Conservation (phyloP, 1,140 invertebrate species). For the Drosophila kanapiae region DNA sequence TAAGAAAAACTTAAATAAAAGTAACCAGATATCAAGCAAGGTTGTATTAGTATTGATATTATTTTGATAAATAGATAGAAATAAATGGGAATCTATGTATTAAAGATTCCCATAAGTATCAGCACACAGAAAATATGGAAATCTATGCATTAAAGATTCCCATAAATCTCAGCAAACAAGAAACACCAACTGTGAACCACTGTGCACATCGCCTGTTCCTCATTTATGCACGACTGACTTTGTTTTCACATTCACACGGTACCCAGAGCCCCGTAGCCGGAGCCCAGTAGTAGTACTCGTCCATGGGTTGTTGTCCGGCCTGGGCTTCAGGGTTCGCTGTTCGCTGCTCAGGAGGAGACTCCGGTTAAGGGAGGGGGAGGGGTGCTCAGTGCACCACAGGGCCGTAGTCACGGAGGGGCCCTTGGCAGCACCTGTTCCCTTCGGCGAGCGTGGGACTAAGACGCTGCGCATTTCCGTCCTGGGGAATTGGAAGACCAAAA, state of each 20-base stretch:
- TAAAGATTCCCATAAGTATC: neutral
- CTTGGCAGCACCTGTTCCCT: slow-evolving; percentile 63
- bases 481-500: slow-evolving; percentile 35
- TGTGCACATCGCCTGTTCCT: slow-evolving; percentile 66
- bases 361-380: neutral
- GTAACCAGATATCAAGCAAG: too few relatives aligned
- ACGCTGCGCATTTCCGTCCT: slow-evolving; percentile 80
- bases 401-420: slow-evolving; percentile 60
- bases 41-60: too few relatives aligned
- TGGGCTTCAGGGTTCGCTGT: slow-evolving; percentile 31
- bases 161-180: neutral
- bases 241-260: slow-evolving; percentile 83
- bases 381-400: slow-evolving; percentile 31
- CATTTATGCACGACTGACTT: slow-evolving; percentile 84
- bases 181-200: slow-evolving; percentile 21
- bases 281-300: slow-evolving; percentile 70
- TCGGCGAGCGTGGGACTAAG: slow-evolving; percentile 58
- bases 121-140: too few relatives aligned
- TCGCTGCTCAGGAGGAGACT: slow-evolving; percentile 12
- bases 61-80: too few relatives aligned
- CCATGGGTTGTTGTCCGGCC: slow-evolving; percentile 62
- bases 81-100: too few relatives aligned
- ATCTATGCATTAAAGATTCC: neutral
- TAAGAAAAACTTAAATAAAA: too few relatives aligned
- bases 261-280: slow-evolving; percentile 54